Base-by-base conservation (phyloP, 2,888 invertebrate genomes). In the Leptinotarsa rubiginosa region DNA sequence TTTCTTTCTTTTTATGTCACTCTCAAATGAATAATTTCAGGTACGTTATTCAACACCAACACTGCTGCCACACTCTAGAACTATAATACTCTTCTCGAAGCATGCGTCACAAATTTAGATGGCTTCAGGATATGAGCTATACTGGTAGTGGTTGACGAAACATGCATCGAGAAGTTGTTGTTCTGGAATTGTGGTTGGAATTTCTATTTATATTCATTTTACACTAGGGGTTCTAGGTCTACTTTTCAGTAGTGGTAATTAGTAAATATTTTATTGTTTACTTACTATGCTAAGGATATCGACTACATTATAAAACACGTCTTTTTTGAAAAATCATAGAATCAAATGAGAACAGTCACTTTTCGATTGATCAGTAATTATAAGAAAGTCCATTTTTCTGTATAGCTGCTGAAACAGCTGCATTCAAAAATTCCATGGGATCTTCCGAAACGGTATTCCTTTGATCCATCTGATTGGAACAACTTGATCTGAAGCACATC, bases 391-490 rank as follows among this genome's bases (percentile, higher is more conserved):
- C 94, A 87, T 93, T 93, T 84, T 92, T 92, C 84, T 92, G 91
- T 78, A 94, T 94, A 49, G 94, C 94, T 82, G 91, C 92, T 62
- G 92, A 90, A n/a, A 94, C 92, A n/a, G 94, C 94, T 68, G 92
- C 90, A 87, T 93, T 92, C 79, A 94, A 87, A 83, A 93, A 92
- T 83, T 93, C 92, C 85, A 87, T 89, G 78, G 84, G 82, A 76
- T 87, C 85, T 13, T 76, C 80, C 20, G 77, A 47, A 41, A 77
- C 81, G 65, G 79, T 69, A 49, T 78, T 79, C 4, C 72, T 76
- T 47, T 76, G 75, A 70, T 65, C 68, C 12, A 62, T 76, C 41
- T 52, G 70, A 71, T 68, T 77, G 12, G 77, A 77, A 65, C 71
- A 72, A 31, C 70, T 71, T 2, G 77, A 77, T 62, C 74, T 73